Evolutionary conservation across 2,888 invertebrate species (phyloP), one percentile per base, ranked within the genome.

Genomic region (Tenthredo mesomela): DNA sequence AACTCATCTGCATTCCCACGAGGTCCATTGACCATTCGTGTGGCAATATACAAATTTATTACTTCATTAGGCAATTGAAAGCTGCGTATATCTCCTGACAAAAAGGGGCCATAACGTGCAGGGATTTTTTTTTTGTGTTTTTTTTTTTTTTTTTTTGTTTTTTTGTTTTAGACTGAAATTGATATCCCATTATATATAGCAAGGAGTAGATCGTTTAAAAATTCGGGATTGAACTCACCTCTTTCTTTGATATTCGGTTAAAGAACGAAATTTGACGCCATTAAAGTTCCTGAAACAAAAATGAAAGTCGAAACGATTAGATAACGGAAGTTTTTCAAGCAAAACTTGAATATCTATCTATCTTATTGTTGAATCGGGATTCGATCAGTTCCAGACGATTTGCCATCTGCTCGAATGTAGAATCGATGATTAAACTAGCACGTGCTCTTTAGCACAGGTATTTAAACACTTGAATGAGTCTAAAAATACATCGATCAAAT

Each of bases 1-100:
- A 58, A 61, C 50, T 80, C 80, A 37, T 80, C 80, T 33, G 40
- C 80, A 80, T 80, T 80, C 80, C 80, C 80, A 80, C 80, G 80
- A 80, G 80, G 61, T 80, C 61, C 80, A 61, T 58, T 50, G 25
- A 21, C 58, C 80, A 80, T 80, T 61, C 80, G 61, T 80, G 80
- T 80, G 61, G 80, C 80, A 80, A 80, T 61, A 61, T 61, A 80
- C 58, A 80, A 80, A 80, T 80, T 80, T 80, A 80, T 80, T 80
- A 80, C 80, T 80, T 80, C 58, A 80, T 80, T 80, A 80, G 61
- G 40, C 33, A 40, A 80, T 80, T 80, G 61, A 80, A 80, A 80
- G 80, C n/a, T 80, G n/a, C 58, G 37, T 37, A 21, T 15, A 21
- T 37, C 33, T 50, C 58, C 33, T 21, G 10, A 54, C 29, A 29